A percentile compares a stretch with the other conserved stretches of the same genome.
These are phyloP conservation scores for Muscicapa comitata DNA, from an alignment of 2,797 vertebrate species.

Conservation along the genomic window DNA sequence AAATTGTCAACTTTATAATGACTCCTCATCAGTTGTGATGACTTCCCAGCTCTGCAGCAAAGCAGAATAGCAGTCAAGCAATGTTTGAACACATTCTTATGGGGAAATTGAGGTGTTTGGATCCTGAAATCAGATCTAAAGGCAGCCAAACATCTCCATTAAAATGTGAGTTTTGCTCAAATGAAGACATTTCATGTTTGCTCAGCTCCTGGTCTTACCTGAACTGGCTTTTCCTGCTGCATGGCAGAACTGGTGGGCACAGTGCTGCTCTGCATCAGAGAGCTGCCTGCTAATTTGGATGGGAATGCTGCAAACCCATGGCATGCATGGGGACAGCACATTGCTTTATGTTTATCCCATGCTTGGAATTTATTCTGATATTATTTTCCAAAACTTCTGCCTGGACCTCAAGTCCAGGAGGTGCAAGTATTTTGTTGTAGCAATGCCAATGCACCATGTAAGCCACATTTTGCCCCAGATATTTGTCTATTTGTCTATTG, in stretches of 20 bases:
- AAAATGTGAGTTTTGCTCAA: neutral
- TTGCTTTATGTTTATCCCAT: neutral
- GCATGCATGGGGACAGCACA: neutral
- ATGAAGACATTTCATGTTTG: conserved; percentile 3
- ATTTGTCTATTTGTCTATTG: neutral
- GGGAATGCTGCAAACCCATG: neutral
- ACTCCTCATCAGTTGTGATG: neutral
- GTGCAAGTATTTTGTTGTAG: rapidly evolving
- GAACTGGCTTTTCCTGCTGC: neutral
- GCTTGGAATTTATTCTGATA: neutral
- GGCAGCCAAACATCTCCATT: conserved; percentile 8
- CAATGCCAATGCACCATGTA: rapidly evolving
- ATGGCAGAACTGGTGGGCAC: neutral
- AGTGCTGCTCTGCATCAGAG: neutral
- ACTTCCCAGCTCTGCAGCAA: conserved; percentile 3
- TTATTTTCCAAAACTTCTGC: neutral
- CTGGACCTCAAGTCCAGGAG: neutral
- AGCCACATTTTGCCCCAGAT: neutral
- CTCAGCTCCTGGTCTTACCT: neutral
- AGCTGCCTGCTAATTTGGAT: neutral
- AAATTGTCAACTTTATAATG: conserved; percentile 37
- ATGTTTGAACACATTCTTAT: conserved; percentile 47
- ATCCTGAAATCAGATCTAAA: conserved; percentile 30
- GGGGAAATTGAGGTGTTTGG: conserved; percentile 42
- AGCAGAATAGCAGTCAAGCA: neutral